Evolutionary conservation across 2,113 vertebrate genomes (phyloP).

Genomic region (Excalfactoria chinensis): DNA sequence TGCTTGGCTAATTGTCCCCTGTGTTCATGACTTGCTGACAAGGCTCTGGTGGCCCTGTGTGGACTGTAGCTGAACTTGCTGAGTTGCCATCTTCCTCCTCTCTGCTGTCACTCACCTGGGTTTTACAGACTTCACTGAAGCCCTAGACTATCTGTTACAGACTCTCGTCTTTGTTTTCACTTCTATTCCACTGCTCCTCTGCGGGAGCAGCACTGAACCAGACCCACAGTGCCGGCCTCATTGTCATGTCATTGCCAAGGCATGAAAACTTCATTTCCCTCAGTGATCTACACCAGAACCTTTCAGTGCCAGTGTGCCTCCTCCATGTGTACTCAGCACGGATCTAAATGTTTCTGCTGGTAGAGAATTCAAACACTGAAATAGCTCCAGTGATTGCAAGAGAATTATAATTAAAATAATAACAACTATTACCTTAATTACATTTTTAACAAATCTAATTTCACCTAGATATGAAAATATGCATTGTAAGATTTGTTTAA

Average conservation of each 20-base stretch:
- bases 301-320: background rate
- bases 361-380: background rate
- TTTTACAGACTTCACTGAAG: background rate
- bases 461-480: background rate
- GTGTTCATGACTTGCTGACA: rapidly evolving
- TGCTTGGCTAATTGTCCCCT: background rate
- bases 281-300: background rate
- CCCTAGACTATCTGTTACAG: background rate
- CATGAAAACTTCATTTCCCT: background rate
- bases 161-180: background rate
- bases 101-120: rapidly evolving
- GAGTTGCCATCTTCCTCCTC: background rate
- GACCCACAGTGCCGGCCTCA: rapidly evolving
- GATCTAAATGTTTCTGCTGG: background rate
- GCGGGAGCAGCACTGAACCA: background rate
- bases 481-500: constrained; percentile 21
- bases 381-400: background rate
- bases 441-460: constrained; percentile 7
- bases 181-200: background rate
- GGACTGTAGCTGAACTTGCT: background rate
- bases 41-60: background rate
- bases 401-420: background rate
- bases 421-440: background rate
- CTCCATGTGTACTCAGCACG: too few relatives aligned
- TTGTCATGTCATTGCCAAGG: background rate